Base-by-base conservation (phyloP, 2,888 invertebrate species). In the Rotaria sp. region DNA sequence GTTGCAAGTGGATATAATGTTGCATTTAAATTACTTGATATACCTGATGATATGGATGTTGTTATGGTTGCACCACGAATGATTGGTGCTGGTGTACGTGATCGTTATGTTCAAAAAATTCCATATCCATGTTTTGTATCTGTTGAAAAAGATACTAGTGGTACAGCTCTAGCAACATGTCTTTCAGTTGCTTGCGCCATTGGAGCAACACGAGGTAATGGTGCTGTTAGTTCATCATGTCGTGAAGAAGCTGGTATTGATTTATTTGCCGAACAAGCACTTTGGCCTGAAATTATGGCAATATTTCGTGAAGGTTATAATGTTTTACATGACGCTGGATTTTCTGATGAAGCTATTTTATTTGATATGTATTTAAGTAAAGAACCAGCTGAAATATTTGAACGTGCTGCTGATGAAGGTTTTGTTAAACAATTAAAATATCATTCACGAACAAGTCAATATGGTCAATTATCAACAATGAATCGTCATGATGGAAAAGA, bases 1-100 rank as follows among this genome's bases (percentile, higher is more conserved):
- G 75, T 80, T 80, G 75, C 75, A 41, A 41, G 41, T 80, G 75
- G 75, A 26, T 80, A 80, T 80, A 80, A 80, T 80, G 75, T 80
- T 80, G 75, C 75, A 38, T 80, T 80, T 26, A 80, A 80, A n/a
- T 45, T 80, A 80, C 75, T 80, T 26, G 45, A 41, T 45, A 15
- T 80, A 45, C 75, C 75, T 26, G 75, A 45, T 24, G 75, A 80
- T 45, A 80, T 80, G 75, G 75, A 80, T 45, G 75, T 80, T 45
- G 75, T 80, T 24, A 80, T 80, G 75, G 75, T 80, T 30, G 75
- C 75, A 80, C 75, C 75, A 45, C 75, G 75, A 45, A 80, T 80
- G 75, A 80, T 80, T 45, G 75, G 75, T 26, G 75, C 75, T 26
- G 75, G 75, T 80, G 75, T 80, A 80, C 38, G 75, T 45, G 75